Evolutionary conservation across 2,888 invertebrate genomes (phyloP), one percentile per base, ranked within the genome.

Genomic region (Rugalucina vietnamica): DNA sequence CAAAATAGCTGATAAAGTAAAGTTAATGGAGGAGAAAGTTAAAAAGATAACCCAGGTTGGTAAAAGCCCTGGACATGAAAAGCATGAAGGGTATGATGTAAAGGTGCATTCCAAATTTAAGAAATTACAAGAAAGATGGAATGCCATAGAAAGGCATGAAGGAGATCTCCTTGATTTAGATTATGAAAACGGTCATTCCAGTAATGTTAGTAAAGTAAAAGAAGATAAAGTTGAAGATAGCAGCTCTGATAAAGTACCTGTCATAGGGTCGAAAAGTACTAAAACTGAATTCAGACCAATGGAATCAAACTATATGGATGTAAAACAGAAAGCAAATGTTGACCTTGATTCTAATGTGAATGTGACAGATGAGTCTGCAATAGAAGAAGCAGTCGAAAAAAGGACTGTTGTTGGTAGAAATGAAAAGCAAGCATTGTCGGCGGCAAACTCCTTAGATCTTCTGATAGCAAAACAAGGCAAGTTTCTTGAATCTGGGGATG

Each of bases 141-240:
- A 80, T 54, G 85, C 87, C 34, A 57, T 87, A 34, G 85, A 87
- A 77, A 79, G 71, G 32, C 81, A 85, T 75, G 85, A 85, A 60
- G 83, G 83, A 60, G 85, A 87, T 70, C 73, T 83, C 34, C 57
- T 87, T 34, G 87, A 85, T 79, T 34, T 79, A 8, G 87, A 85
- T 36, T 82, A 85, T 32, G 49, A 60, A 12, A 29, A n/a, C n/a
- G n/a, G n/a, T n/a, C n/a, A n/a, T n/a, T n/a, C n/a, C n/a, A n/a
- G n/a, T n/a, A n/a, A n/a, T n/a, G n/a, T n/a, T n/a, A n/a, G n/a
- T n/a, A n/a, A n/a, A n/a, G n/a, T n/a, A n/a, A n/a, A n/a, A n/a
- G n/a, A n/a, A n/a, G n/a, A n/a, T n/a, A n/a, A n/a, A n/a, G n/a
- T n/a, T n/a, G n/a, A n/a, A n/a, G n/a, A n/a, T n/a, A n/a, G n/a